phyloP scores from a whole-genome alignment of 2,113 vertebrate genomes.

The Podocnemis expansa region DNA sequence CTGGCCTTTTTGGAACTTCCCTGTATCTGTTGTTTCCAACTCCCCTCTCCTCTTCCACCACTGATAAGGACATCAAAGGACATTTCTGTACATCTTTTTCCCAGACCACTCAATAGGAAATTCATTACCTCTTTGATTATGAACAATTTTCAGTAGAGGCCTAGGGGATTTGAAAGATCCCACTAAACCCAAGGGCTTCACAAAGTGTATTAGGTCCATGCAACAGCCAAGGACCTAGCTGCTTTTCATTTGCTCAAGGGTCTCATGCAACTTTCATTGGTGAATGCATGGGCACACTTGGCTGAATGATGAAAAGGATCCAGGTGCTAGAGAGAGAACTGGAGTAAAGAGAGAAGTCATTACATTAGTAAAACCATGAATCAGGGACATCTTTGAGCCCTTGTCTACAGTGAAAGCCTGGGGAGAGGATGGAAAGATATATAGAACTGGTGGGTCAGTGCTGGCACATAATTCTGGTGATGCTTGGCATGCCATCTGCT shows the following conservation, averaged over 20 bases:
- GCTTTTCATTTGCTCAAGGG: neutral
- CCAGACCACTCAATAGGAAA: neutral
- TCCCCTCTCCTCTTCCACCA: neutral
- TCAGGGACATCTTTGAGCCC: neutral
- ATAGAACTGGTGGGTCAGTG: neutral
- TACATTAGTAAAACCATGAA: neutral
- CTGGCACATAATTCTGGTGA: neutral
- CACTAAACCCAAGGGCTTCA: neutral
- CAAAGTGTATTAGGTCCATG: neutral
- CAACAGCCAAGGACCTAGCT: neutral
- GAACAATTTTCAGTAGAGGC: neutral
- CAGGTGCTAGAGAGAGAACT: neutral
- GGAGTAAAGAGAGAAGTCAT: neutral
- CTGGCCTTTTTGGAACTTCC: too few relatives aligned
- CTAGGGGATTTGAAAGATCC: neutral
- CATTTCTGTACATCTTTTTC: neutral
- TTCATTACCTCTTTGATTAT: neutral
- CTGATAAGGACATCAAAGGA: neutral
- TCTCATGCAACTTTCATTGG: too few relatives aligned
- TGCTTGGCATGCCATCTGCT: neutral
- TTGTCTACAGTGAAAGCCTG: neutral
- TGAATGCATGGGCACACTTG: neutral
- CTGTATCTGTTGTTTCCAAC: neutral
- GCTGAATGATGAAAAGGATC: neutral
- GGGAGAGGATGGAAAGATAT: neutral